phyloP scores from a whole-genome alignment of 2,113 vertebrate species.

The Riparia riparia region DNA sequence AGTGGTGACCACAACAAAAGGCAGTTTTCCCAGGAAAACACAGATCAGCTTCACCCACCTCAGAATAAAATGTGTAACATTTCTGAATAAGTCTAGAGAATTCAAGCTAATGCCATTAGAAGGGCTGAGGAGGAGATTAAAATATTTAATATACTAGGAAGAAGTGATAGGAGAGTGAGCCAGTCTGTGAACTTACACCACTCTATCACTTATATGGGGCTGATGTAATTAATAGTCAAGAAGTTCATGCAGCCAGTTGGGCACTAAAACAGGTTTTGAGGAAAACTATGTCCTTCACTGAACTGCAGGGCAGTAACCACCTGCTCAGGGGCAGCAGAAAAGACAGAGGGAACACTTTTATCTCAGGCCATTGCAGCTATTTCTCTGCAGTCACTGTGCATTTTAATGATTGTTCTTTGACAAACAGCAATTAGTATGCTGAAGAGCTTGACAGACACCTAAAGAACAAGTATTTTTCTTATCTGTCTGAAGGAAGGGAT shows the following conservation, averaged over 20 bases:
- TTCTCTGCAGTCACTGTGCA: not conserved
- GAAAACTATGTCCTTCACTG: not conserved
- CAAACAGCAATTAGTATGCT: constrained; percentile 33
- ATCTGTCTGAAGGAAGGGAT: not conserved
- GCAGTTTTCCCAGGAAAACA: not conserved
- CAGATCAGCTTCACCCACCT: not conserved
- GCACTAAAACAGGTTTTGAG: not conserved
- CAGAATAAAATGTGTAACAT: not conserved
- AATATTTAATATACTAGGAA: not conserved
- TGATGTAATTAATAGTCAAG: not conserved
- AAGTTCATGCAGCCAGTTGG: not conserved
- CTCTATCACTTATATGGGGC: not conserved
- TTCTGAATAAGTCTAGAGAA: not conserved
- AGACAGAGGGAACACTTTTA: not conserved
- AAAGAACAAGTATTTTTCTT: not conserved
- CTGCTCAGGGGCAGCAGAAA: not conserved
- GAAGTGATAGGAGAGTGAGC: not conserved
- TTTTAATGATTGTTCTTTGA: constrained; percentile 25
- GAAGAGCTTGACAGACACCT: not conserved
- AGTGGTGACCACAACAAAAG: not conserved
- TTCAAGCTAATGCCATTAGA: not conserved
- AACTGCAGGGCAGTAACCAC: not conserved
- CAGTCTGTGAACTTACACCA: not conserved
- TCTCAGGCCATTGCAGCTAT: not conserved
- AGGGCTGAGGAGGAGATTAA: not conserved